A percentile compares a stretch with the other conserved stretches of the same genome.
Evolutionary conservation across 64 coral and sea anemone species (phyloP).

Genomic region (Montipora capricornis): DNA sequence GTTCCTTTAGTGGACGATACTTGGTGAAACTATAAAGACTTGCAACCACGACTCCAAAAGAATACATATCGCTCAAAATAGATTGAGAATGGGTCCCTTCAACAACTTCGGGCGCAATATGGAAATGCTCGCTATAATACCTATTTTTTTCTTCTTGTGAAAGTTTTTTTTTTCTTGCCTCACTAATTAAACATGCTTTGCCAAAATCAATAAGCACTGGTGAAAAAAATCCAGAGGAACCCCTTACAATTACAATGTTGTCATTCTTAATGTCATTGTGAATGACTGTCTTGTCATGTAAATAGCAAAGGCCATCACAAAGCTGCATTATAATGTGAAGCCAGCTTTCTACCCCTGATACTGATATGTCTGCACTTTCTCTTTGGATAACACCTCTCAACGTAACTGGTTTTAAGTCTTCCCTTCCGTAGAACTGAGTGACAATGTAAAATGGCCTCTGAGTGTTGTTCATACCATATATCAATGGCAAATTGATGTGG

Average conservation of each 20-base stretch:
- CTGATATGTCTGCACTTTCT: background rate
- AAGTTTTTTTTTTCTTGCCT: constrained; percentile 62
- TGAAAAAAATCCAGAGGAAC: background rate
- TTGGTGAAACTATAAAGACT: constrained; percentile 49
- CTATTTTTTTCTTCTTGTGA: constrained; percentile 16
- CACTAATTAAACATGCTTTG: constrained; percentile 40
- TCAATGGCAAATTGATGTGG: constrained; percentile 47
- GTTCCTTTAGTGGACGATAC: constrained; percentile 42
- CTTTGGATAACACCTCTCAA: too few species aligned
- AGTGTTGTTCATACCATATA: constrained; percentile 33
- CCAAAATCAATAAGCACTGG: constrained; percentile 64
- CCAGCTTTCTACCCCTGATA: constrained; percentile 38
- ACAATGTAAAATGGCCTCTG: constrained; percentile 25
- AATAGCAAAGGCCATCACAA: constrained; percentile 37
- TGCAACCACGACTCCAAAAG: background rate
- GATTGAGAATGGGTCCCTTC: constrained; percentile 28
- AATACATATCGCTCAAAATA: constrained; percentile 63
- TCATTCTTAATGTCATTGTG: constrained; percentile 77
- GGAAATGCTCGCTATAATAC: constrained; percentile 30
- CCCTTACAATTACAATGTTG: constrained; percentile 48
- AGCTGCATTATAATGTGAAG: constrained; percentile 60
- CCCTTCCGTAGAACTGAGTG: constrained; percentile 34
- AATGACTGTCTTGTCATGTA: constrained; percentile 52
- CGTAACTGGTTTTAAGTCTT: too few species aligned
- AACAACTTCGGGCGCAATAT: constrained; percentile 69